phyloP scores from a whole-genome alignment of 2,113 vertebrate species.

The Catharus bicknelli region DNA sequence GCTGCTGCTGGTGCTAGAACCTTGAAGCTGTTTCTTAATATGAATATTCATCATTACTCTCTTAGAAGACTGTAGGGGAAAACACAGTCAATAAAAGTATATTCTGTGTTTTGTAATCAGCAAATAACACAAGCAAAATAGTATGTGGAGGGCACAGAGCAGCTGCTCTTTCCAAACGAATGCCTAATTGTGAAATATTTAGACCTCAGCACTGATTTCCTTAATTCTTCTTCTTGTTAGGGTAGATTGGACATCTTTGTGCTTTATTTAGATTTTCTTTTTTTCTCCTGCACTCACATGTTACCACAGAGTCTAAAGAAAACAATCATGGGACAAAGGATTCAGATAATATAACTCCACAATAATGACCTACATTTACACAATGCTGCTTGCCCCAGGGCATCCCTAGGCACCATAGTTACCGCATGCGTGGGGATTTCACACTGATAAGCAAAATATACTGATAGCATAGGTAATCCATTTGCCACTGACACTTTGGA shows the following conservation, averaged over 20 bases:
- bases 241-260: not conserved
- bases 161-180: conserved; percentile 66
- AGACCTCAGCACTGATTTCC: conserved; percentile 31
- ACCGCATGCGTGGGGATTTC: not conserved
- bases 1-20: conserved; percentile 58
- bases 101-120: conserved; percentile 34
- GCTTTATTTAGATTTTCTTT: conserved; percentile 12
- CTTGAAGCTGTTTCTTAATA: conserved; percentile 48
- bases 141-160: conserved; percentile 29
- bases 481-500: not conserved
- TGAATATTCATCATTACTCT: conserved; percentile 42
- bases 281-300: not conserved
- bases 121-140: conserved; percentile 18
- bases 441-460: not conserved
- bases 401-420: not conserved
- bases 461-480: not conserved
- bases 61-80: conserved; percentile 22
- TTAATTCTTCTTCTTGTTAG: conserved; percentile 39
- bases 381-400: not conserved
- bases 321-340: not conserved
- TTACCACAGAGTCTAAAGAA: not conserved
- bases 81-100: not conserved
- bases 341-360: not conserved
- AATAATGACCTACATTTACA: not conserved
- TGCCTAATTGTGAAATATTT: conserved; percentile 52